A percentile compares a stretch with the other conserved stretches of the same genome.
These are phyloP conservation scores for Lytechinus variegatus DNA, from an alignment of 35 echinoderm and acorn worm species.

Conservation along the genomic window DNA sequence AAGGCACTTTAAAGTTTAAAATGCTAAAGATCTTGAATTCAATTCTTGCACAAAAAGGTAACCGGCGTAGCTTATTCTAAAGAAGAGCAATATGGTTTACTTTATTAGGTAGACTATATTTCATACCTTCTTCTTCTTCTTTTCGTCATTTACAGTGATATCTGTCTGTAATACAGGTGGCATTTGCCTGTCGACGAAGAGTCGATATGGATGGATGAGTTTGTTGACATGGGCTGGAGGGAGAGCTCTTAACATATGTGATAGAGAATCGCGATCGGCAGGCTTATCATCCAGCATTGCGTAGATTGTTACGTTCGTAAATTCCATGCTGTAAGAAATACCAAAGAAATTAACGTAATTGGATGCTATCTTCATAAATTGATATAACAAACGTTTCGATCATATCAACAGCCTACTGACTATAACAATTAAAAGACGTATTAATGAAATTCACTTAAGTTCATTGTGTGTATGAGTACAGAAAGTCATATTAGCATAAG, in stretches of 20 bases:
- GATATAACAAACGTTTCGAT: neutral
- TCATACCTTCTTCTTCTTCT: neutral
- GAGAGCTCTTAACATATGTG: neutral
- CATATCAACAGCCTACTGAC: too few relatives aligned
- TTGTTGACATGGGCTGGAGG: constrained; percentile 25
- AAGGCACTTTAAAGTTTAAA: too few relatives aligned
- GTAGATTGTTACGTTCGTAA: constrained; percentile 34
- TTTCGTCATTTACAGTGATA: neutral
- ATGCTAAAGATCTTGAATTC: too few relatives aligned
- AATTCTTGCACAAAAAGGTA: too few relatives aligned
- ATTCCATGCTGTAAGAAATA: neutral
- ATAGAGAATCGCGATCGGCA: constrained; percentile 8
- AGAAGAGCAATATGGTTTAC: too few relatives aligned
- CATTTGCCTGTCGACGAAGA: neutral
- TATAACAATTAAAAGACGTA: too few relatives aligned
- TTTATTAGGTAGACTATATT: neutral
- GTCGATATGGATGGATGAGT: constrained; percentile 21
- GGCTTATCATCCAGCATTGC: constrained; percentile 27
- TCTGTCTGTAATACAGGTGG: neutral
- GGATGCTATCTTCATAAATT: neutral
- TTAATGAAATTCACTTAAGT: too few relatives aligned
- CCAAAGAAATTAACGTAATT: neutral
- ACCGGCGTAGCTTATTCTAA: too few relatives aligned
- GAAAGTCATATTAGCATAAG: too few relatives aligned
- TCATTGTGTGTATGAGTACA: too few relatives aligned